Evolutionary conservation across 1,140 invertebrate species (phyloP).

Genomic region (Ceratitis capitata): DNA sequence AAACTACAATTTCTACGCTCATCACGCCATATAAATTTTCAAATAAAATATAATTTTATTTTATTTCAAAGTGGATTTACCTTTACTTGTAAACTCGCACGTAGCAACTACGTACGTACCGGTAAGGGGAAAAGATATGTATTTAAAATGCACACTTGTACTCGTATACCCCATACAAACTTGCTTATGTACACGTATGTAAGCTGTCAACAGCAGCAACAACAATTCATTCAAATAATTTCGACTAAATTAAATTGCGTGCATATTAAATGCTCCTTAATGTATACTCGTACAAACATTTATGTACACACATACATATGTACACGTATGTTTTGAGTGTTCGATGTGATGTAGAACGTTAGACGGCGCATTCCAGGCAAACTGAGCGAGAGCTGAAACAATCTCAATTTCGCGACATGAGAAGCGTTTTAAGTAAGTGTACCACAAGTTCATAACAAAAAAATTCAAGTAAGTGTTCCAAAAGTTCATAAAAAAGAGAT

Average conservation of each 20-base stretch:
- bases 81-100: not conserved
- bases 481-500: too few relatives aligned
- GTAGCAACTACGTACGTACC: not conserved
- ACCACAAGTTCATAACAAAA: too few relatives aligned
- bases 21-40: constrained; percentile 5
- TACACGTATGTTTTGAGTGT: too few relatives aligned
- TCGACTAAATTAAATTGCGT: constrained; percentile 23
- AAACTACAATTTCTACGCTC: not conserved
- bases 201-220: not conserved
- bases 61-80: not conserved
- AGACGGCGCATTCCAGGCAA: not conserved
- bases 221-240: constrained; percentile 3
- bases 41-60: constrained; percentile 27
- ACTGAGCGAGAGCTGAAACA: not conserved
- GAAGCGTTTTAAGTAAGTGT: too few relatives aligned
- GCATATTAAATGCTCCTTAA: not conserved
- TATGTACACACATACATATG: not conserved
- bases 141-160: not conserved
- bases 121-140: too few relatives aligned
- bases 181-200: not conserved
- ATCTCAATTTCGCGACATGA: too few relatives aligned
- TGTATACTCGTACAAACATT: not conserved
- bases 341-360: too few relatives aligned
- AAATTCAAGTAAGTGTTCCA: too few relatives aligned
- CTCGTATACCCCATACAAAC: not conserved